Percentiles rank a stretch among this genome's conserved stretches.
Evolutionary conservation across 1,140 invertebrate species (phyloP).

Genomic region (Notospermus geniculatus): DNA sequence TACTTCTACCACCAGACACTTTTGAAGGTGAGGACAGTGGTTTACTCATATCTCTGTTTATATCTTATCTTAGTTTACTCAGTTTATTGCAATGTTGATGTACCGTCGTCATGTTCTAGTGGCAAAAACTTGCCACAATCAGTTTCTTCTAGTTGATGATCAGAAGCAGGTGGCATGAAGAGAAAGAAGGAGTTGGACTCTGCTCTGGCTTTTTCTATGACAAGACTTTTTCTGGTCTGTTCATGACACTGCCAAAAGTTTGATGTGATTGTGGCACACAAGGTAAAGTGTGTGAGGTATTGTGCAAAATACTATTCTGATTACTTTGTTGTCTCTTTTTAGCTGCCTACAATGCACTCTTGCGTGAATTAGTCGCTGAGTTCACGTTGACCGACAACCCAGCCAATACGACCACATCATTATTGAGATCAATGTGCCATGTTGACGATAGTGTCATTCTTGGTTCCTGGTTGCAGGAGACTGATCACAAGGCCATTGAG

Average conservation of each 20-base stretch:
- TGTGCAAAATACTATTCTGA: background rate
- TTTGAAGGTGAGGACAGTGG: constrained; percentile 69
- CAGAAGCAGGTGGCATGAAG: no score
- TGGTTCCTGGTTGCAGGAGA: constrained; percentile 74
- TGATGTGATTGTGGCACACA: background rate
- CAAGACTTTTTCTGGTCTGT: no score
- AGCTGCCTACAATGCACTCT: constrained; percentile 53
- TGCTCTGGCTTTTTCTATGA: no score
- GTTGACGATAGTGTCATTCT: constrained; percentile 75
- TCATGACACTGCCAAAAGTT: background rate
- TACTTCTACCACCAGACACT: constrained; percentile 76
- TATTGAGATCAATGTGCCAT: constrained; percentile 83
- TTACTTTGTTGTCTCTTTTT: no score
- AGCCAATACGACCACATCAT: constrained; percentile 89
- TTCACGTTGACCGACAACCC: constrained; percentile 93
- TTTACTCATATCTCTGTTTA: no score
- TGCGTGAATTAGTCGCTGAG: constrained; percentile 87
- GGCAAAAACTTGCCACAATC: no score
- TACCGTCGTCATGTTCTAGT: no score
- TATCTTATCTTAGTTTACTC: no score
- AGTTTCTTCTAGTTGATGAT: no score
- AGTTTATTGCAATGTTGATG: no score
- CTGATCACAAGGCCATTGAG: constrained; percentile 94
- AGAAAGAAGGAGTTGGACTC: no score
- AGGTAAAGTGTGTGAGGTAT: background rate